Evolutionary conservation across 1,140 invertebrate genomes (phyloP).

Genomic region (Drosophila simulans): DNA sequence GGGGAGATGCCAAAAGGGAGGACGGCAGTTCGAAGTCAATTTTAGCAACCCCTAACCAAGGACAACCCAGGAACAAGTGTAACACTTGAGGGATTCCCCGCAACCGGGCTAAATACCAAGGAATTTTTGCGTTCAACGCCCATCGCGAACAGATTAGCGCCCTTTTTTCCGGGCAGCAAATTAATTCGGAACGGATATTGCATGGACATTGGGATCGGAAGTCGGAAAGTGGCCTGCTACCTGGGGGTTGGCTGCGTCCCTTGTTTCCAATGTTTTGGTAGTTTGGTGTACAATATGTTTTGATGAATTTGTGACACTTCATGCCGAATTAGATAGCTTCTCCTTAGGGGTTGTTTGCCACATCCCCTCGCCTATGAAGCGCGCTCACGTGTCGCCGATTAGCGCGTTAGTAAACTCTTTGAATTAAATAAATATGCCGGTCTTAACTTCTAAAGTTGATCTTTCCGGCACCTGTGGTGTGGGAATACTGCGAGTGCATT

Average conservation of each 20-base stretch:
- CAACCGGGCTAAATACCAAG: constrained; percentile 64
- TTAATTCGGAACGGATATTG: constrained; percentile 65
- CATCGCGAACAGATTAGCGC: constrained; percentile 68
- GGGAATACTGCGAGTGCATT: constrained; percentile 23
- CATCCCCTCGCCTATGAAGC: constrained; percentile 49
- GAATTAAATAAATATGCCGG: constrained; percentile 20
- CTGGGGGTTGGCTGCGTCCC: constrained; percentile 52
- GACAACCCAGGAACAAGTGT: constrained; percentile 59
- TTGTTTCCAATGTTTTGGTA: constrained; percentile 59
- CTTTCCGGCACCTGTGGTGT: constrained; percentile 56
- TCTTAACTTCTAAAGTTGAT: constrained; percentile 12
- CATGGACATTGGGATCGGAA: constrained; percentile 12
- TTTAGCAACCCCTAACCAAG: constrained; percentile 55
- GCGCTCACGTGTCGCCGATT: constrained; percentile 75
- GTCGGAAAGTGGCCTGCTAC: constrained; percentile 19
- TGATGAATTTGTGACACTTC: constrained; percentile 84
- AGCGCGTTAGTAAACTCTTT: constrained; percentile 34
- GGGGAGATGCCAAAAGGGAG: constrained; percentile 25
- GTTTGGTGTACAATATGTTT: constrained; percentile 76
- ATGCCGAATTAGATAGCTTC: constrained; percentile 66
- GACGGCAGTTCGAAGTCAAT: constrained; percentile 52
- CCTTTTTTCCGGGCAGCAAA: constrained; percentile 38
- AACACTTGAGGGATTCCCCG: constrained; percentile 42
- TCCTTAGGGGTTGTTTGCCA: constrained; percentile 29
- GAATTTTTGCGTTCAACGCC: constrained; percentile 79